Percentiles rank a stretch among this genome's conserved stretches.
Conservation (phyloP, 2,888 invertebrate species). For the Leptodirus hochenwartii region DNA sequence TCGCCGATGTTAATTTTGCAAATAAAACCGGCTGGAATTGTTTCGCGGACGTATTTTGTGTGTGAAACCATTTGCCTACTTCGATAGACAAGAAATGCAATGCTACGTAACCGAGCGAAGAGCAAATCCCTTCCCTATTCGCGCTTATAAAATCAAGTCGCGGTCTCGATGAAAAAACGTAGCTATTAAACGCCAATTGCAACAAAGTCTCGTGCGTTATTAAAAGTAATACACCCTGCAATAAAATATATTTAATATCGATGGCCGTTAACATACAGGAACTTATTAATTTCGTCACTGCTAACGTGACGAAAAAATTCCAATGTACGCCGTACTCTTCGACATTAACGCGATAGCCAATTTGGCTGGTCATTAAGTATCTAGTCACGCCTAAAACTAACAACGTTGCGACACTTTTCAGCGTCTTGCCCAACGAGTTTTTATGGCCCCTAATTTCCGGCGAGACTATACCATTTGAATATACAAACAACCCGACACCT, state of each 20-base stretch:
- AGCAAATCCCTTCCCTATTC: constrained; percentile 82
- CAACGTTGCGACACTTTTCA: constrained; percentile 12
- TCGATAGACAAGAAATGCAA: constrained; percentile 61
- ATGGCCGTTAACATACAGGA: constrained; percentile 38
- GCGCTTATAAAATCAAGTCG: constrained; percentile 49
- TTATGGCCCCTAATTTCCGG: constrained; percentile 28
- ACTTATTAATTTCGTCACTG: constrained; percentile 57
- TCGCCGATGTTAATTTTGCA: constrained; percentile 9
- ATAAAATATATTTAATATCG: constrained; percentile 24
- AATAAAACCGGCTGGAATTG: constrained; percentile 9
- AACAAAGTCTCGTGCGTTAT: constrained; percentile 47
- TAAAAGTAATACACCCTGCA: constrained; percentile 23
- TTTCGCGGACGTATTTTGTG: no score
- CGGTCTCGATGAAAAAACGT: constrained; percentile 42
- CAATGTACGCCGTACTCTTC: constrained; percentile 90
- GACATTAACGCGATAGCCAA: constrained; percentile 9
- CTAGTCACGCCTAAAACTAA: constrained; percentile 10
- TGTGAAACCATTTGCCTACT: constrained; percentile 27
- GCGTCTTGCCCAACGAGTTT: constrained; percentile 18
- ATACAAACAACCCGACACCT: constrained; percentile 79
- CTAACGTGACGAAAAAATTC: constrained; percentile 95
- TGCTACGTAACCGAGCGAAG: constrained; percentile 67
- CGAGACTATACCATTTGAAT: constrained; percentile 62
- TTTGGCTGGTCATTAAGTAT: constrained; percentile 9
- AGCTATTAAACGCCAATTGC: constrained; percentile 40